These are phyloP conservation scores for Polypedilum pembai DNA, from an alignment of 1,140 invertebrate species.

Conservation along the genomic window DNA sequence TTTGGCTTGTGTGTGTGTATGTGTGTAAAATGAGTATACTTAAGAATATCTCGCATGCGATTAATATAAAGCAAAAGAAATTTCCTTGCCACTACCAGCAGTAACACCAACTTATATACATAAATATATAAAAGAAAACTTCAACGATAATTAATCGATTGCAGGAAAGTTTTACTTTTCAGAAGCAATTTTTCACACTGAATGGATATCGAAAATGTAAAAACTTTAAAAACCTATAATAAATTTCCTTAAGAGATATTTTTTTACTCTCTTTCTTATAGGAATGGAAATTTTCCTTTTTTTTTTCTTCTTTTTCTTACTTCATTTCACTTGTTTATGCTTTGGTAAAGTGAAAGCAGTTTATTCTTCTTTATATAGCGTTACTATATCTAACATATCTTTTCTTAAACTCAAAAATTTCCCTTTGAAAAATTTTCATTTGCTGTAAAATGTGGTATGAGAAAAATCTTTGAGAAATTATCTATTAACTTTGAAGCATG, in stretches of 20 bases:
- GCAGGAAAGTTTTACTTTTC: slow-evolving; percentile 3
- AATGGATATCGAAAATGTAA: slow-evolving; percentile 1
- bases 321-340: too few species aligned
- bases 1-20: not conserved
- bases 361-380: too few species aligned
- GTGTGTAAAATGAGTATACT: slow-evolving; percentile 11
- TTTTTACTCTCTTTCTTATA: not conserved
- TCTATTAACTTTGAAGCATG: too few species aligned
- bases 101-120: too few species aligned
- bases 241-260: slow-evolving; percentile 19
- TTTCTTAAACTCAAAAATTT: too few species aligned
- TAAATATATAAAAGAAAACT: not conserved
- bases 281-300: too few species aligned
- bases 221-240: slow-evolving; percentile 14
- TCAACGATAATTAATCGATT: slow-evolving; percentile 18
- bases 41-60: not conserved
- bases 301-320: too few species aligned
- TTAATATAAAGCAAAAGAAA: not conserved
- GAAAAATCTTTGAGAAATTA: too few species aligned
- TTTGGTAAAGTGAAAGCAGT: too few species aligned
- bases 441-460: too few species aligned
- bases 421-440: too few species aligned
- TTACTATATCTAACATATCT: too few species aligned
- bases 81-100: not conserved
- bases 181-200: not conserved